Evolutionary conservation across 2,113 vertebrate genomes (phyloP).

Genomic region (Myiozetetes cayanensis): DNA sequence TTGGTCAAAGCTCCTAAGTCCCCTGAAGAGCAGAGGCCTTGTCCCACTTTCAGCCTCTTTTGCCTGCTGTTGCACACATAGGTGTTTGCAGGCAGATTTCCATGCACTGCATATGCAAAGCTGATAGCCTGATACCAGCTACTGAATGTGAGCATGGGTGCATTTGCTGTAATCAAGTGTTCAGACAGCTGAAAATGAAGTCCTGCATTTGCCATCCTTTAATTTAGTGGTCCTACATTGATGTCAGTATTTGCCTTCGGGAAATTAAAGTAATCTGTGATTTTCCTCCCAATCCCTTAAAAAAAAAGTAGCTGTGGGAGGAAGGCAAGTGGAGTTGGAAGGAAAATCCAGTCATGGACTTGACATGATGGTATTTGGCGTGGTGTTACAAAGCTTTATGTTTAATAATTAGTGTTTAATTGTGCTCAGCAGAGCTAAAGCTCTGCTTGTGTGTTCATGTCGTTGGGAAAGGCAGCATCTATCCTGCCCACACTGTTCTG

Average conservation of each 20-base stretch:
- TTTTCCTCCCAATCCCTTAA: not conserved
- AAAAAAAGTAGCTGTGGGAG: not conserved
- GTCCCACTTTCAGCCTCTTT: not conserved
- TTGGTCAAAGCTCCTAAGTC: not conserved
- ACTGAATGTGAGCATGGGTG: not conserved
- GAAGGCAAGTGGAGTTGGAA: not conserved
- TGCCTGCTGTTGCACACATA: not conserved
- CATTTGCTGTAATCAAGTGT: not conserved
- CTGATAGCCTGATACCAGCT: not conserved
- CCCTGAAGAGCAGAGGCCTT: not conserved
- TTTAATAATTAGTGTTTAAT: not conserved
- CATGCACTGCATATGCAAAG: not conserved
- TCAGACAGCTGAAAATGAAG: conserved; percentile 6
- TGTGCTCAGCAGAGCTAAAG: not conserved
- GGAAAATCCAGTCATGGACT: not conserved
- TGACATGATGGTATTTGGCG: not conserved
- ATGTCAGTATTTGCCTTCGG: not conserved
- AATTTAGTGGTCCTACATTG: not conserved
- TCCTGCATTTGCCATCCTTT: not conserved
- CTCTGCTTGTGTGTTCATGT: not conserved
- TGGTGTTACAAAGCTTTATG: not conserved
- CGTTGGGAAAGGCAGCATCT: not conserved
- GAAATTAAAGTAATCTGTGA: not conserved
- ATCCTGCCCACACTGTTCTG: fast-evolving
- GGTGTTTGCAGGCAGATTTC: not conserved